phyloP scores from a whole-genome alignment of 2,888 invertebrate genomes.

The Plebejus anna region DNA sequence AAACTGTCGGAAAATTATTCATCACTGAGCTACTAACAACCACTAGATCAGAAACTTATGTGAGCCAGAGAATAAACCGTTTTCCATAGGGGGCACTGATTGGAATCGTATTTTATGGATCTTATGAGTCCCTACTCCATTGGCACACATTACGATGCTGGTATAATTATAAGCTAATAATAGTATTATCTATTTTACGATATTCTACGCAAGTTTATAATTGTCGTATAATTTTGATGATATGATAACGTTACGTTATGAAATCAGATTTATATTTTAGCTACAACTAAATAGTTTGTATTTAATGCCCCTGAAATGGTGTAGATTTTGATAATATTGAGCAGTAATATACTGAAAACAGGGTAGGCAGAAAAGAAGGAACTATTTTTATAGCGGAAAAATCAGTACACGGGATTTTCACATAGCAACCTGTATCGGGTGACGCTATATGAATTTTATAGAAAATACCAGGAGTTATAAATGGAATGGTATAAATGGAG shows the following conservation, averaged over 20 bases:
- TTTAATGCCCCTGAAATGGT: no score
- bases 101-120: not conserved
- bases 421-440: no score
- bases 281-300: not conserved
- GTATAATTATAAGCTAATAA: not conserved
- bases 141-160: not conserved
- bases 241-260: not conserved
- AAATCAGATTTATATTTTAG: not conserved
- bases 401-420: no score
- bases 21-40: no score
- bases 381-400: no score
- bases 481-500: no score
- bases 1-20: no score
- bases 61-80: not conserved
- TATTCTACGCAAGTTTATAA: not conserved
- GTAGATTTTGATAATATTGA: no score
- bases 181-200: not conserved
- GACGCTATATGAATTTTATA: no score
- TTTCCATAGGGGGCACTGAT: not conserved
- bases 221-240: not conserved
- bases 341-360: no score
- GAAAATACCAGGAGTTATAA: no score
- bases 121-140: not conserved
- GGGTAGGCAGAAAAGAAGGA: no score
- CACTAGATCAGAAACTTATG: not conserved